Conservation (phyloP, 1,140 invertebrate genomes). For the Paraescarpia echinospica region DNA sequence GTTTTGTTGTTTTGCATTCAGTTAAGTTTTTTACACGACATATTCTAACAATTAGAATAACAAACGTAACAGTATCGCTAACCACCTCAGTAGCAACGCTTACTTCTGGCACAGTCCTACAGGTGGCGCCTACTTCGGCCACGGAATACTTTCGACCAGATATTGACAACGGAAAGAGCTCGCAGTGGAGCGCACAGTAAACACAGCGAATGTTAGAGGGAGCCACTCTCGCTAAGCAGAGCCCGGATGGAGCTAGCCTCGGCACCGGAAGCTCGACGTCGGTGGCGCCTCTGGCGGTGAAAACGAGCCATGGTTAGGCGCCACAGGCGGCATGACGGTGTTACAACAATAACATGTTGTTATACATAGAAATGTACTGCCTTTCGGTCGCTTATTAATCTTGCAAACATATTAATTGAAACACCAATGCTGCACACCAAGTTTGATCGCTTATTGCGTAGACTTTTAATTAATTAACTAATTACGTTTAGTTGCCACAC, state of each 20-base stretch:
- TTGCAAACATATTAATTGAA: background rate
- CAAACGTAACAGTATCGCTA: no score
- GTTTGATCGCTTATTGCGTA: background rate
- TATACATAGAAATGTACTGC: background rate
- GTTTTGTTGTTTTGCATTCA: no score
- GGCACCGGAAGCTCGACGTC: background rate
- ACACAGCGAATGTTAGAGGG: background rate
- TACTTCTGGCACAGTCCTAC: no score
- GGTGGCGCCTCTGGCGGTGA: background rate
- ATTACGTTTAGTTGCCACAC: no score
- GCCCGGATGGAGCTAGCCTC: background rate
- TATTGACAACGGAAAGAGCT: background rate
- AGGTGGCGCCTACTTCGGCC: no score
- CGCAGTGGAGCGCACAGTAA: background rate
- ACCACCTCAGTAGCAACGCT: no score
- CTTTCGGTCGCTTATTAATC: background rate
- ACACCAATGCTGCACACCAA: background rate
- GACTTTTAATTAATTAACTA: background rate
- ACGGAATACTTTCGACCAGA: no score
- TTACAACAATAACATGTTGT: background rate
- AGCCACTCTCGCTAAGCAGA: background rate
- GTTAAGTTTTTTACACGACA: no score
- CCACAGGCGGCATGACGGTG: background rate
- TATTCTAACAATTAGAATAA: no score
- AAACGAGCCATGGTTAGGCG: background rate